Conservation (phyloP, 2,888 invertebrate species). For the Mesorhabditis sp. region DNA sequence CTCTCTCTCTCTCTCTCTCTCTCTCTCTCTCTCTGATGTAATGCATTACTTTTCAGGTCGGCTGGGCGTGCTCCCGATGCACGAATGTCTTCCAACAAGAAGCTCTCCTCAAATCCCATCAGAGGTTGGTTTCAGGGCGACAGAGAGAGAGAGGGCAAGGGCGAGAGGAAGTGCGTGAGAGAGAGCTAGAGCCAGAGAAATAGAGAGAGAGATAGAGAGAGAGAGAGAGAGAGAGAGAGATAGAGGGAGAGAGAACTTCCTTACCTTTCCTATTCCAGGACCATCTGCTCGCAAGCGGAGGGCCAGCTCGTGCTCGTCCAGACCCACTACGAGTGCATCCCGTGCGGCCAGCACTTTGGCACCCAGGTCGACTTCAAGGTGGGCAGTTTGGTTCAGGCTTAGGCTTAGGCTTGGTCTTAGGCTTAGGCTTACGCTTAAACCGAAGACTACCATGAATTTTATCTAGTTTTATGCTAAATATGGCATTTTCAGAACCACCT, state of each 20-base stretch:
- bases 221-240: conserved; percentile 7
- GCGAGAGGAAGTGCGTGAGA: no score
- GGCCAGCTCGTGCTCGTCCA: conserved; percentile 44
- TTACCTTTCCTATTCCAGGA: background rate
- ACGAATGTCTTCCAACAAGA: conserved; percentile 56
- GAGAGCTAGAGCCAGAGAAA: no score
- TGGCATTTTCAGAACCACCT: background rate
- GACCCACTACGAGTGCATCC: conserved; percentile 49
- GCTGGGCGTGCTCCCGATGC: conserved; percentile 57
- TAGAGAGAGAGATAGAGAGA: background rate
- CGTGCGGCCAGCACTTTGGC: conserved; percentile 41
- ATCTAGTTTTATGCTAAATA: background rate
- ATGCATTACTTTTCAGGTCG: conserved; percentile 43
- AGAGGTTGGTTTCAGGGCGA: conserved; percentile 18
- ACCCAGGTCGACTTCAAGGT: conserved; percentile 40
- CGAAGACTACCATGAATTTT: no score
- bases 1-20: background rate
- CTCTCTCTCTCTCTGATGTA: background rate
- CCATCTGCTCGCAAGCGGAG: background rate
- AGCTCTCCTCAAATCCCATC: conserved; percentile 47
- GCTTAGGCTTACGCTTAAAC: no score
- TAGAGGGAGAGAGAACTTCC: background rate
- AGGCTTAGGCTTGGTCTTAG: no score
- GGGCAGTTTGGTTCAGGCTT: background rate
- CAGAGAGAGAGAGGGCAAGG: no score